phyloP scores from a whole-genome alignment of 53 echinoderm and acorn worm species.

The Apostichopus leukothele region DNA sequence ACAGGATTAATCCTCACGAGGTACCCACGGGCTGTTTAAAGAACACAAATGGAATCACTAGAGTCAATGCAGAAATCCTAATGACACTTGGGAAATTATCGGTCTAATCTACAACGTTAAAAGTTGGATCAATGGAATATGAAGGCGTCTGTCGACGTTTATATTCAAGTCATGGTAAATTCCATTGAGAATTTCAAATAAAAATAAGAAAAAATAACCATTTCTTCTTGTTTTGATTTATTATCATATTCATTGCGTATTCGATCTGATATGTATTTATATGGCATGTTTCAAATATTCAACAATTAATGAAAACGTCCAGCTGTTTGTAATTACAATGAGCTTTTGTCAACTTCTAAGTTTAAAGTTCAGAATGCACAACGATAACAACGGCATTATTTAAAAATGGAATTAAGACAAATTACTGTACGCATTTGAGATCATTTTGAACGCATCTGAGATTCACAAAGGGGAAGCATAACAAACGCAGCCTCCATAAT shows the following conservation, averaged over 20 bases:
- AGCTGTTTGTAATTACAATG: too few species aligned
- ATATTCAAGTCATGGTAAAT: neutral
- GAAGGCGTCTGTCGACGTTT: neutral
- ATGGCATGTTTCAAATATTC: constrained; percentile 2
- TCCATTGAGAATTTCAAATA: neutral
- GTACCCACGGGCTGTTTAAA: constrained; percentile 26
- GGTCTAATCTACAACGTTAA: neutral
- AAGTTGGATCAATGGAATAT: neutral
- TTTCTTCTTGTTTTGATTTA: neutral
- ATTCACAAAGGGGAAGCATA: too few species aligned
- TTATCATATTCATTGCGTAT: neutral
- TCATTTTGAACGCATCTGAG: too few species aligned
- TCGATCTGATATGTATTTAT: neutral
- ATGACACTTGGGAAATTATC: constrained; percentile 38
- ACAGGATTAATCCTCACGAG: constrained; percentile 31
- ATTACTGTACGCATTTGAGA: neutral
- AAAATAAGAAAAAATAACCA: neutral
- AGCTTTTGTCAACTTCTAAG: too few species aligned
- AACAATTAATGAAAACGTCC: neutral
- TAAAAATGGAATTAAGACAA: neutral
- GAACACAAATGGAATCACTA: constrained; percentile 31
- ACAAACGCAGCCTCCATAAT: too few species aligned
- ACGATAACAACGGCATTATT: neutral
- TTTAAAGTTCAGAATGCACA: too few species aligned
- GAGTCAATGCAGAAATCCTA: constrained; percentile 23